Percentiles rank a stretch among this genome's conserved stretches.
Evolutionary conservation across 2,113 vertebrate species (phyloP).

Genomic region (Alethe diademata): DNA sequence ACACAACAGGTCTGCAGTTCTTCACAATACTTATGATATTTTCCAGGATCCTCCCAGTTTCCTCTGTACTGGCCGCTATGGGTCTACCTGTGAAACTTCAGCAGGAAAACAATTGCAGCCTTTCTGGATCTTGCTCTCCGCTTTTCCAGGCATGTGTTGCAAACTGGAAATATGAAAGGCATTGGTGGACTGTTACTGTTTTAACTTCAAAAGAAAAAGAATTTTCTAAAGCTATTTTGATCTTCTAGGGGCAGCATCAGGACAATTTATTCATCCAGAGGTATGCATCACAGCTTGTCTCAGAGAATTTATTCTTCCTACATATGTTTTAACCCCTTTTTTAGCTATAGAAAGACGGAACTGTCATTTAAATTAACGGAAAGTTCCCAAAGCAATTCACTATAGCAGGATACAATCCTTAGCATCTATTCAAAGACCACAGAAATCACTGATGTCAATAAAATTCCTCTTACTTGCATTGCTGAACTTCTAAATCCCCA

Average conservation of each 20-base stretch:
- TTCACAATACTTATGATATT: accelerated
- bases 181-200: not conserved
- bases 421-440: not conserved
- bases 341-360: not conserved
- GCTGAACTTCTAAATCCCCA: not conserved
- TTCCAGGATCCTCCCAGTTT: not conserved
- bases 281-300: not conserved
- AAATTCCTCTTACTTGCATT: not conserved
- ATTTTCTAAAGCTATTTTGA: not conserved
- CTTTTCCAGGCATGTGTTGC: not conserved
- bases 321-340: not conserved
- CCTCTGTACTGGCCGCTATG: accelerated
- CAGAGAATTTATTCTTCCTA: not conserved
- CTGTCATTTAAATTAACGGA: not conserved
- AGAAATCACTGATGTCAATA: not conserved
- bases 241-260: not conserved
- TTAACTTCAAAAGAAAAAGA: not conserved
- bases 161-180: not conserved
- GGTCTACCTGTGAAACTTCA: not conserved
- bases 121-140: not conserved
- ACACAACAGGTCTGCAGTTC: accelerated
- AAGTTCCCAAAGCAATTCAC: not conserved
- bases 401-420: not conserved
- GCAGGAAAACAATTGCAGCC: not conserved
- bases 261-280: not conserved